Conservation (phyloP, 2,888 invertebrate species). For the Diarsia mendica region DNA sequence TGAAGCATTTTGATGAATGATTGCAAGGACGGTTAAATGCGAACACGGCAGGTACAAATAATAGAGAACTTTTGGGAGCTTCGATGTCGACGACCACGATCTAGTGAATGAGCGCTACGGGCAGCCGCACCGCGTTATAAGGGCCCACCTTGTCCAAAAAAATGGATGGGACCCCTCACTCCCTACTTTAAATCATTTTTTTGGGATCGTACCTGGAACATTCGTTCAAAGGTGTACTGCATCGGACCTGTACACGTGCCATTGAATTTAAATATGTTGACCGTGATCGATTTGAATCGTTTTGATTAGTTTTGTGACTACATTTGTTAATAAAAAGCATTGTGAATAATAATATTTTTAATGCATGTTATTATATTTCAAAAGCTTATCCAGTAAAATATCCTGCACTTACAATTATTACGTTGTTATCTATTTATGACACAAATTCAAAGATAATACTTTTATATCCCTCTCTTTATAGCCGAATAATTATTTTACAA, state of each 20-base stretch:
- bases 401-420: conserved; percentile 24
- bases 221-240: conserved; percentile 72
- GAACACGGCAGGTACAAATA: conserved; percentile 64
- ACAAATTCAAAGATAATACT: conserved; percentile 32
- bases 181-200: conserved; percentile 80
- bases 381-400: conserved; percentile 17
- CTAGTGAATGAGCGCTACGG: conserved; percentile 82
- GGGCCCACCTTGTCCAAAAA: conserved; percentile 83
- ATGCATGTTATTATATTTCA: conserved; percentile 12
- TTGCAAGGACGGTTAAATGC: conserved; percentile 41
- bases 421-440: conserved; percentile 35
- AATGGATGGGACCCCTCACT: conserved; percentile 83
- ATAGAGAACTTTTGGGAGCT: conserved; percentile 70
- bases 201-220: conserved; percentile 84
- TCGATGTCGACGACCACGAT: conserved; percentile 74
- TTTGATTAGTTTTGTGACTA: conserved; percentile 21
- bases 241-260: conserved; percentile 84
- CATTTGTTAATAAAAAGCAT: too few species aligned
- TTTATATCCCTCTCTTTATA: conserved; percentile 47
- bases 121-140: conserved; percentile 80
- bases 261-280: conserved; percentile 79
- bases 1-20: conserved; percentile 74
- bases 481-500: conserved; percentile 40
- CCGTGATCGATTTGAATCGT: conserved; percentile 62
- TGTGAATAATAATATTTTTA: neutral